These are phyloP conservation scores for Cololabis saira DNA, from an alignment of 2,113 vertebrate genomes.

Conservation along the genomic window DNA sequence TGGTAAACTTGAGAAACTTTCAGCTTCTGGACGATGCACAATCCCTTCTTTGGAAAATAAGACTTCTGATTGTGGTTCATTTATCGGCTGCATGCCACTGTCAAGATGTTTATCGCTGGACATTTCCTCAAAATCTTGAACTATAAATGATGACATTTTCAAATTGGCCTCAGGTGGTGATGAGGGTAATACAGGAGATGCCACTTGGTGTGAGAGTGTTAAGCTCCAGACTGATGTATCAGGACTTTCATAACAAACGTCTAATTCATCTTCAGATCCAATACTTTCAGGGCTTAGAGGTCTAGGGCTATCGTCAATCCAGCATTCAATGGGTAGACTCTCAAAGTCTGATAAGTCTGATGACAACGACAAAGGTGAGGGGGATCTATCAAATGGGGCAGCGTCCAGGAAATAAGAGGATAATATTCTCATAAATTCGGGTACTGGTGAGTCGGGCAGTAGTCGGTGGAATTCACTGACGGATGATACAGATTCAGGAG, in stretches of 20 bases:
- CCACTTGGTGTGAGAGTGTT: slow-evolving; percentile 45
- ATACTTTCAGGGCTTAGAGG: slow-evolving; percentile 53
- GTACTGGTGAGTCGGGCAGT: slow-evolving; percentile 66
- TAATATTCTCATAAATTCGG: slow-evolving; percentile 66
- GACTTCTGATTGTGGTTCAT: slow-evolving; percentile 11
- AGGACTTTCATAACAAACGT: slow-evolving; percentile 1
- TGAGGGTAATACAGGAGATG: slow-evolving; percentile 15
- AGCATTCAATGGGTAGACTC: slow-evolving; percentile 58
- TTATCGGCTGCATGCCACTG: slow-evolving; percentile 5
- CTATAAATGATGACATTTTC: background rate
- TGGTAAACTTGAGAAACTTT: slow-evolving; percentile 15
- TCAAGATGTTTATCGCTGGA: background rate
- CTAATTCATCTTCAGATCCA: slow-evolving; percentile 49
- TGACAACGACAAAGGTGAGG: slow-evolving; percentile 62
- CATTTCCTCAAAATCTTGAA: slow-evolving; percentile 6
- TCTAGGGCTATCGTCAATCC: slow-evolving; percentile 55
- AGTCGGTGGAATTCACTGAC: slow-evolving; percentile 37
- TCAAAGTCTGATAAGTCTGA: slow-evolving; percentile 68
- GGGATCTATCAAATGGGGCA: slow-evolving; percentile 34
- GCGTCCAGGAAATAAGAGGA: slow-evolving; percentile 66
- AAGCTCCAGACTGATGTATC: slow-evolving; percentile 8
- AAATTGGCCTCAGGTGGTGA: background rate
- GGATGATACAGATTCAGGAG: slow-evolving; percentile 69
- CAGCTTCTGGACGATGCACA: background rate
- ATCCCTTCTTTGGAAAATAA: background rate